A percentile compares a stretch with the other conserved stretches of the same genome.
These are phyloP conservation scores for Symphodus melops DNA, from an alignment of 2,113 vertebrate species.

Conservation along the genomic window DNA sequence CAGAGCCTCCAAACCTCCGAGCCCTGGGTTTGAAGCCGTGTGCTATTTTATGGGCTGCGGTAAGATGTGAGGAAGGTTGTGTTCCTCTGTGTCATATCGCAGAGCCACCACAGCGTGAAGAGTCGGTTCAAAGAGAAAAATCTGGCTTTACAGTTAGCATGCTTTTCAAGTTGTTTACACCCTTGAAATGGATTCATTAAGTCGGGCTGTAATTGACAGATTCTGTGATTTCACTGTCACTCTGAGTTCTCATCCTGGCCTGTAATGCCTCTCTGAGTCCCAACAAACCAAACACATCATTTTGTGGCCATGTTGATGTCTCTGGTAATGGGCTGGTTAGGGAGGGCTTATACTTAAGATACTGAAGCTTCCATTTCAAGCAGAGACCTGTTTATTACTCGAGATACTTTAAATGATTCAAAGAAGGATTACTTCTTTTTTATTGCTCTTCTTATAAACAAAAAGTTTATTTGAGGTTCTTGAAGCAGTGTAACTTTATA, in stretches of 20 bases:
- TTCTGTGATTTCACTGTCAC: slow-evolving; percentile 53
- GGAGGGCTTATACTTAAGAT: slow-evolving; percentile 24
- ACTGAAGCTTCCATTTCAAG: slow-evolving; percentile 5
- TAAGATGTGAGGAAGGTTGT: slow-evolving; percentile 17
- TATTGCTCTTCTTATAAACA: no score
- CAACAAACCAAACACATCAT: slow-evolving; percentile 48
- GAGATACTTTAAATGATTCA: not conserved
- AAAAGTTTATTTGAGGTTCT: no score
- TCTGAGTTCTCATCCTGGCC: slow-evolving; percentile 32
- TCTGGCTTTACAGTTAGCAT: slow-evolving; percentile 21
- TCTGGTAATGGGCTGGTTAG: slow-evolving; percentile 25
- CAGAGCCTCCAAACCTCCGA: not conserved
- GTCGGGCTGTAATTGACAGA: slow-evolving; percentile 32
- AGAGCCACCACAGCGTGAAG: slow-evolving; percentile 10
- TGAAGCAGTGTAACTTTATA: no score
- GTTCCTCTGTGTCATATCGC: slow-evolving; percentile 16
- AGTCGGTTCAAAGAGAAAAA: slow-evolving; percentile 25
- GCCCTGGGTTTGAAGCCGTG: not conserved
- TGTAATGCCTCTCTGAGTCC: slow-evolving; percentile 36
- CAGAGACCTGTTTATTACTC: slow-evolving; percentile 4
- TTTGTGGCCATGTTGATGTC: slow-evolving; percentile 51
- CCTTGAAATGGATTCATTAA: slow-evolving; percentile 57
- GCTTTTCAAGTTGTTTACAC: slow-evolving; percentile 37
- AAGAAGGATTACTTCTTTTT: no score
- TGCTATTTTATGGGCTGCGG: slow-evolving; percentile 9